phyloP scores from a whole-genome alignment of 2,113 vertebrate genomes.

The Prochilodus magdalenae region DNA sequence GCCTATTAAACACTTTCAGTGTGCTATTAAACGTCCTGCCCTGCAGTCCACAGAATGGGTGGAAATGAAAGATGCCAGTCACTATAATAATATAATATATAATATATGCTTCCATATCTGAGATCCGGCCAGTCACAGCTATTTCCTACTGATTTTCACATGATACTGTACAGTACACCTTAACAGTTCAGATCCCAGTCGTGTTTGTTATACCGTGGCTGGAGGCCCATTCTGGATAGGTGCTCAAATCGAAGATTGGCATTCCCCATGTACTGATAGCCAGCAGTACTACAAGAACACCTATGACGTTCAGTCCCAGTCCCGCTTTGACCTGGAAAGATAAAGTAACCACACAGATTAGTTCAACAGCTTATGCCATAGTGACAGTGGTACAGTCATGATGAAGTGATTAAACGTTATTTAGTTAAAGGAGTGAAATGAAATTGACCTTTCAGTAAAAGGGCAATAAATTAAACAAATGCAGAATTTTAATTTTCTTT shows the following conservation, averaged over 20 bases:
- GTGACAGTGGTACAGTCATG: too few relatives aligned
- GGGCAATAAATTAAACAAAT: too few relatives aligned
- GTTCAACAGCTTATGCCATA: too few relatives aligned
- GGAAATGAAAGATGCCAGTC: neutral
- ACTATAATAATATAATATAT: neutral
- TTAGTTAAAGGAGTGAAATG: too few relatives aligned
- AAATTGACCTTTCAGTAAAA: too few relatives aligned
- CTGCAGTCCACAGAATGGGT: neutral
- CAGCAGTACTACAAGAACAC: slow-evolving; percentile 85
- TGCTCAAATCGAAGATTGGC: slow-evolving; percentile 83
- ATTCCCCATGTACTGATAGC: slow-evolving; percentile 85
- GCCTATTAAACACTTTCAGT: neutral
- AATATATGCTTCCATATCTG: neutral
- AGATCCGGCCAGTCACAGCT: neutral
- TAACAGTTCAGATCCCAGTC: slow-evolving; percentile 43
- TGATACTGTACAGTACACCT: slow-evolving; percentile 7
- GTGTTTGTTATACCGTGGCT: slow-evolving; percentile 13
- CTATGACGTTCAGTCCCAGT: slow-evolving; percentile 86
- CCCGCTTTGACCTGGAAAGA: slow-evolving; percentile 90
- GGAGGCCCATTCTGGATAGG: slow-evolving; percentile 86
- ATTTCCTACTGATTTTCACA: neutral
- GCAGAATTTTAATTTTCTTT: neutral
- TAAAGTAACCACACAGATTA: slow-evolving; percentile 12
- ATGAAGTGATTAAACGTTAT: too few relatives aligned
- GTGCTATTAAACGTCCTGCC: neutral